phyloP scores from a whole-genome alignment of 2,888 invertebrate genomes.

The Sarcophaga caerulescens region DNA sequence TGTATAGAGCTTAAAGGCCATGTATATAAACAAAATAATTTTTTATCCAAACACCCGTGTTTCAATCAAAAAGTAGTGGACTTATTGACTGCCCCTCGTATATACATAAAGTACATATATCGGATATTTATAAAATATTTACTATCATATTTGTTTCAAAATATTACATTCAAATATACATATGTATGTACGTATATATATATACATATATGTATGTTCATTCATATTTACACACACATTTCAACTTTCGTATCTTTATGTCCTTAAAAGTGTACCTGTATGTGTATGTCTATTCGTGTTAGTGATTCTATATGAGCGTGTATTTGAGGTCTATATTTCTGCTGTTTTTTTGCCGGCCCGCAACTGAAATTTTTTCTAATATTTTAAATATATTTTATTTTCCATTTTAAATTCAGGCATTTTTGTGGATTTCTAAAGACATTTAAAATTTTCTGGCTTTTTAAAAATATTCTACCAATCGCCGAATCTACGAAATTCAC shows the following conservation, averaged over 20 bases:
- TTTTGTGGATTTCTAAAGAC: neutral
- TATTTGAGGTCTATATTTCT: too few relatives aligned
- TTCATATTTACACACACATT: neutral
- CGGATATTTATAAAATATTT: conserved; percentile 48
- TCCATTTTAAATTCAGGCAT: neutral
- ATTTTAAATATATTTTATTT: neutral
- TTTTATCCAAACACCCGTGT: too few relatives aligned
- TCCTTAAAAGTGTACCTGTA: neutral
- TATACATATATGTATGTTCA: neutral
- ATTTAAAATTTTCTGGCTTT: neutral
- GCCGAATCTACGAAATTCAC: too few relatives aligned
- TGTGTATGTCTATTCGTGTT: too few relatives aligned
- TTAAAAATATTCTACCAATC: too few relatives aligned
- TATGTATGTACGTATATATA: neutral
- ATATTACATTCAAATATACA: conserved; percentile 3
- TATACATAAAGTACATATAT: conserved; percentile 26
- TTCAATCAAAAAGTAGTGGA: too few relatives aligned
- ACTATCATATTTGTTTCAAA: conserved; percentile 48
- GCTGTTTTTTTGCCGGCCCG: neutral
- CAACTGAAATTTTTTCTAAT: neutral
- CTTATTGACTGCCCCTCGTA: neutral
- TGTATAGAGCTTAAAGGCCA: too few relatives aligned
- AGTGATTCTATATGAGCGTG: too few relatives aligned
- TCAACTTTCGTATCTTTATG: neutral
- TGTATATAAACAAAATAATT: too few relatives aligned